Percentiles rank a stretch among this genome's conserved stretches.
Conservation (phyloP, 1,140 invertebrate genomes). For the Ceratina japonica region DNA sequence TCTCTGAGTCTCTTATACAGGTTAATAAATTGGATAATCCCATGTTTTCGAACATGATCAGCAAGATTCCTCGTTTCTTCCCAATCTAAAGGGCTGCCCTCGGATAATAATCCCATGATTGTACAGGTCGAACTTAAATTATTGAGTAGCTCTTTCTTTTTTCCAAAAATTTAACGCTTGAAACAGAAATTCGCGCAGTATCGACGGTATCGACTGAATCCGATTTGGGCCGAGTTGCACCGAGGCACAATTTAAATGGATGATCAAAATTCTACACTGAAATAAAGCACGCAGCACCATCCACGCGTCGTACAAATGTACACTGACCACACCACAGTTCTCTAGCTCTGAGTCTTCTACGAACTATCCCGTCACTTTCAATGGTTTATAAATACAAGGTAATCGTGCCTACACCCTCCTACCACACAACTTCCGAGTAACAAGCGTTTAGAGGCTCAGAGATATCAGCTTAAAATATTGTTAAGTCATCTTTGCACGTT, state of each 20-base stretch:
- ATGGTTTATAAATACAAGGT: constrained; percentile 37
- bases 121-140: background rate
- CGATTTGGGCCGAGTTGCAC: constrained; percentile 41
- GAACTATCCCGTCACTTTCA: constrained; percentile 33
- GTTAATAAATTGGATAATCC: constrained; percentile 97
- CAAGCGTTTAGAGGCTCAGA: background rate
- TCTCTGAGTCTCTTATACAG: constrained; percentile 92
- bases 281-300: constrained; percentile 11
- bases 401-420: constrained; percentile 23
- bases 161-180: constrained; percentile 51
- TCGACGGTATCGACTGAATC: constrained; percentile 42
- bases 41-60: constrained; percentile 94
- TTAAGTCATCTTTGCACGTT: constrained; percentile 8
- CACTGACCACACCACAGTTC: too few relatives aligned
- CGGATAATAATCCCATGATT: constrained; percentile 95
- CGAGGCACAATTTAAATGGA: constrained; percentile 22
- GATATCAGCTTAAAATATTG: constrained; percentile 22
- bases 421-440: background rate
- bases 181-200: constrained; percentile 39
- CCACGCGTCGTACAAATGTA: constrained; percentile 9
- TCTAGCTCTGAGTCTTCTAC: constrained; percentile 19
- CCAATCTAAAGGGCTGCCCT: constrained; percentile 97
- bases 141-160: constrained; percentile 38
- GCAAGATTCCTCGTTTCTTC: constrained; percentile 95
- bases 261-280: constrained; percentile 1